Conservation (phyloP, 2,888 invertebrate genomes). For the Cosmia pyralina region DNA sequence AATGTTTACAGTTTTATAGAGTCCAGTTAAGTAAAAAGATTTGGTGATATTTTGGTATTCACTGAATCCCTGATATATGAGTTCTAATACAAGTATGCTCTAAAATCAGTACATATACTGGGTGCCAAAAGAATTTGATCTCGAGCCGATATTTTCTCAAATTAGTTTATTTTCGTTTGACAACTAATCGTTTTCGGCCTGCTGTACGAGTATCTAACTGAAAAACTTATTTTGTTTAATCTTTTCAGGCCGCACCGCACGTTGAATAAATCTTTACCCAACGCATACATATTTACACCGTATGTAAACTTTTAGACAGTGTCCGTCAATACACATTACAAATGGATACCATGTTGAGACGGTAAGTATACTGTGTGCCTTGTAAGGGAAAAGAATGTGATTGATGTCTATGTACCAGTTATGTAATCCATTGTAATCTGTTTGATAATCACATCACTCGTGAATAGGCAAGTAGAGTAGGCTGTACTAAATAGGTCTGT, state of each 20-base stretch:
- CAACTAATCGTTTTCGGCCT: neutral
- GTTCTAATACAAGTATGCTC: too few relatives aligned
- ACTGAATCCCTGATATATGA: neutral
- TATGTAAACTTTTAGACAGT: neutral
- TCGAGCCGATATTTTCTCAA: too few relatives aligned
- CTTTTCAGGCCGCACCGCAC: neutral
- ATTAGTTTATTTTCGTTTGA: too few relatives aligned
- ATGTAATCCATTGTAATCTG: conserved; percentile 37
- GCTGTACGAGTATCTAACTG: too few relatives aligned
- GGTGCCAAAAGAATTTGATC: too few relatives aligned
- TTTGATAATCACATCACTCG: conserved; percentile 38
- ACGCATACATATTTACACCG: neutral
- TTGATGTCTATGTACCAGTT: conserved; percentile 40
- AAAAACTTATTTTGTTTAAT: too few relatives aligned
- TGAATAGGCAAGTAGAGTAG: neutral
- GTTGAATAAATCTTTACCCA: neutral
- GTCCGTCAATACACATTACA: conserved; percentile 23
- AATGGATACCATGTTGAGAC: conserved; percentile 24
- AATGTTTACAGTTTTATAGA: neutral
- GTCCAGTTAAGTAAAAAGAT: too few relatives aligned
- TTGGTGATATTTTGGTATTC: neutral
- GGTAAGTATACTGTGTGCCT: conserved; percentile 6
- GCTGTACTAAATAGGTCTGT: neutral
- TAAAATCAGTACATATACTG: too few relatives aligned
- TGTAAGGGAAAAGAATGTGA: conserved; percentile 49